Evolutionary conservation across 1,140 invertebrate genomes (phyloP), one percentile per base, ranked within the genome.

Genomic region (Delia radicum): DNA sequence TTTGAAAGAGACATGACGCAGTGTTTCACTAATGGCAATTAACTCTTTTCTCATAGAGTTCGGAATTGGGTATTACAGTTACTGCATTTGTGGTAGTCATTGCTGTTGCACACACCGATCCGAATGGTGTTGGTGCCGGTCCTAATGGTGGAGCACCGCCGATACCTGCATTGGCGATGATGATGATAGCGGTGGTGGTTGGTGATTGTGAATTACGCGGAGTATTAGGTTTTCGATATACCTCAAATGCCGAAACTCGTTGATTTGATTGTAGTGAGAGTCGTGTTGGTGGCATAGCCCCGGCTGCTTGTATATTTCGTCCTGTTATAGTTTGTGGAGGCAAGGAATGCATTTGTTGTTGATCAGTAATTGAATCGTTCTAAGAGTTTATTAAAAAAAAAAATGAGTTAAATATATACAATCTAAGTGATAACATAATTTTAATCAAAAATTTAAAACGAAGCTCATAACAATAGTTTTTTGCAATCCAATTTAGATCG

Each of bases 161-260:
- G n/a, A n/a, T n/a, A 21, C 33, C 31, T 61, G 75, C 24, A 42
- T 21, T 21, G 8, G 77, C 73, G 63, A 33, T 37, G 15, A 2
- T 4, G 71, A 18, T 63, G 77, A n/a, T n/a, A n/a, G n/a, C n/a
- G n/a, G n/a, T n/a, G n/a, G n/a, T n/a, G n/a, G n/a, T 75, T 33
- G 85, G 84, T 61, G 85, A 86, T 74, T 81, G 84, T 3, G 87
- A 86, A 78, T 87, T 87, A 48, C 87, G 87, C 74, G 87, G 86
- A 18, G 80, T 82, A 27, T 82, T 87, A 42, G 90, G 91, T 82
- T 92, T 92, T 48, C 91, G 89, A 82, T 94, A 94, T 10, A 94
- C 90, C 85, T 94, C 92, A 86, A 94, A 94, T n/a, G 93, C 93
- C 87, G 87, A 90, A 87, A 80, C 89, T 81, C 62, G 90, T 88